Conservation (phyloP, 1,140 invertebrate species). For the Zaprionus taronus region DNA sequence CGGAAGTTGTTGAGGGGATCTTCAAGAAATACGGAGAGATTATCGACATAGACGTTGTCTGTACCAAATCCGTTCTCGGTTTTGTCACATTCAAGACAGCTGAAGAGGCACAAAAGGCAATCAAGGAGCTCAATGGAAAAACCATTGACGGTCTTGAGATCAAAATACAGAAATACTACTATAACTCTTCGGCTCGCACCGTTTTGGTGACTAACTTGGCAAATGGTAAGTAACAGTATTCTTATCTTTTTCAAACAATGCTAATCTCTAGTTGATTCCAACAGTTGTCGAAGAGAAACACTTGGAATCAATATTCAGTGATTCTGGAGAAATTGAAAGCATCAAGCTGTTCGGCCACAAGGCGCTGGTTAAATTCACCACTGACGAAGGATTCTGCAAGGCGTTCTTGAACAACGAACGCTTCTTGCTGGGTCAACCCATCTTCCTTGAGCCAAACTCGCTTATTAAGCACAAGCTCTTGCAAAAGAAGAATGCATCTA, state of each 20-base stretch:
- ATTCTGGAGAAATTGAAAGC: constrained; percentile 53
- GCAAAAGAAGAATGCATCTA: neutral
- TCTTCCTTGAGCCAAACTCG: constrained; percentile 73
- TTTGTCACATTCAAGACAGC: constrained; percentile 60
- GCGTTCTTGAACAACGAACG: constrained; percentile 68
- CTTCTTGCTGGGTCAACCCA: constrained; percentile 24
- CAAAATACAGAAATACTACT: constrained; percentile 42
- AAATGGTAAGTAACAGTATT: constrained; percentile 26
- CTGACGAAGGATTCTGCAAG: constrained; percentile 67
- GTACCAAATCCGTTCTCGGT: constrained; percentile 47
- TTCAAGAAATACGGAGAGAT: constrained; percentile 68
- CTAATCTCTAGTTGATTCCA: neutral
- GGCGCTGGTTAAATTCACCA: constrained; percentile 57
- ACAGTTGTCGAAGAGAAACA: constrained; percentile 22
- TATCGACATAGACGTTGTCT: constrained; percentile 46
- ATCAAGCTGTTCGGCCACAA: constrained; percentile 20
- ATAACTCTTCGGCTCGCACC: constrained; percentile 4
- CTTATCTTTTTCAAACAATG: neutral
- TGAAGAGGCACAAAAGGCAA: constrained; percentile 50
- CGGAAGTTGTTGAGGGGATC: constrained; percentile 44
- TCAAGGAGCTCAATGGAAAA: constrained; percentile 56
- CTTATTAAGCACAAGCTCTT: constrained; percentile 38
- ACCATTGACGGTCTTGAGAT: constrained; percentile 50
- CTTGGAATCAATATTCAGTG: constrained; percentile 27
- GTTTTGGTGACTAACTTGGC: constrained; percentile 55